Percentiles rank a stretch among this genome's conserved stretches.
phyloP scores from a whole-genome alignment of 2,888 invertebrate genomes.

The Andrena hattorfiana region DNA sequence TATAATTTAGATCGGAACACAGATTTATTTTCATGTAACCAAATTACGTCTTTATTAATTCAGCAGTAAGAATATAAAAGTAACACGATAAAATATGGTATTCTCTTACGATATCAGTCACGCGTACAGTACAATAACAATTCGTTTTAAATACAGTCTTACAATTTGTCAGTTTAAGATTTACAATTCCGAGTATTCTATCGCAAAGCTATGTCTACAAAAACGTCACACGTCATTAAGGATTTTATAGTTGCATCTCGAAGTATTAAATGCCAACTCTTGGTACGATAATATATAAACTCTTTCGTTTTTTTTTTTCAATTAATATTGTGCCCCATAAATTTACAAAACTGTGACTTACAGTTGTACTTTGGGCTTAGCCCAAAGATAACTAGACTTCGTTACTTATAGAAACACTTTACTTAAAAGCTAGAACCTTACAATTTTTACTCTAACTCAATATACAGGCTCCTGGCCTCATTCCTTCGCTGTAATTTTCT shows the following conservation, averaged over 20 bases:
- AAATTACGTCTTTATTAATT: conserved; percentile 38
- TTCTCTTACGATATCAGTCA: conserved; percentile 25
- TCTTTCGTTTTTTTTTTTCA: not conserved
- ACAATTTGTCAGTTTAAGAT: conserved; percentile 20
- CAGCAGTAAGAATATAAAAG: conserved; percentile 30
- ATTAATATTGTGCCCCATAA: not conserved
- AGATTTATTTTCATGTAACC: not conserved
- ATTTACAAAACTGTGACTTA: conserved; percentile 18
- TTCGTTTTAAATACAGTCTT: conserved; percentile 37
- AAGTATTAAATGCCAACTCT: not conserved
- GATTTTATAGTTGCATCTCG: conserved; percentile 10
- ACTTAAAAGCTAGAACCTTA: conserved; percentile 26
- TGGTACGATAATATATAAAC: conserved; percentile 6
- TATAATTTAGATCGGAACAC: not conserved
- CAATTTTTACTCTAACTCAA: conserved; percentile 26
- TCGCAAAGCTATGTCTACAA: not conserved
- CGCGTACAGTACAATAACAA: conserved; percentile 17
- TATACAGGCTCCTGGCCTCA: conserved; percentile 18
- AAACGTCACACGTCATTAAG: not conserved
- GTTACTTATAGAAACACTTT: conserved; percentile 1
- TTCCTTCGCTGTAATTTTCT: not conserved
- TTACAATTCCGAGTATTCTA: conserved; percentile 14
- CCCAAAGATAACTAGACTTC: not conserved
- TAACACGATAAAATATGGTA: conserved; percentile 33
- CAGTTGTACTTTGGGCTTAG: not conserved